A percentile compares a stretch with the other conserved stretches of the same genome.
Conservation (phyloP, 2,113 vertebrate species). For the Atherinomorus stipes region DNA sequence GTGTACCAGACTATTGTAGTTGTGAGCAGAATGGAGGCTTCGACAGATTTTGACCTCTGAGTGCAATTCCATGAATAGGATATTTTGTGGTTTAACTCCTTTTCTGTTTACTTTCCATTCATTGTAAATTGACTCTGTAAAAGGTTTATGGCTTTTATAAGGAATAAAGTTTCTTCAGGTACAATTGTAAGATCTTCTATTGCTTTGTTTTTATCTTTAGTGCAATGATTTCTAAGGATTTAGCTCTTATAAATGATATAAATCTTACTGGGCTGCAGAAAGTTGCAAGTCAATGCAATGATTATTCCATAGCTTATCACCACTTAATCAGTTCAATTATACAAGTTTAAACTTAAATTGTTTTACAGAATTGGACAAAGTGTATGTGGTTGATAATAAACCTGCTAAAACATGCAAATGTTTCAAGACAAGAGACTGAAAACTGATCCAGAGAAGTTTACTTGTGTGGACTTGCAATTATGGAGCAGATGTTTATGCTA, state of each 20-base stretch:
- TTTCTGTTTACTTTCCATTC: slow-evolving; percentile 42
- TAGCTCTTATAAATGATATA: not conserved
- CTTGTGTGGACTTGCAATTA: not conserved
- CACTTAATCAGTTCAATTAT: too few species aligned
- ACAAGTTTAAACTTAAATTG: too few species aligned
- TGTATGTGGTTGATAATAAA: not conserved
- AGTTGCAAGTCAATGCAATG: not conserved
- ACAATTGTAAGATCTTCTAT: not conserved
- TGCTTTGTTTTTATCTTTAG: not conserved
- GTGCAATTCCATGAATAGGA: slow-evolving; percentile 36
- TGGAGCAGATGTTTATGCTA: not conserved
- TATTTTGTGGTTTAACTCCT: slow-evolving; percentile 41
- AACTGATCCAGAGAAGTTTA: not conserved
- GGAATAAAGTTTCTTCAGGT: slow-evolving; percentile 81
- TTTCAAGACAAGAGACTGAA: not conserved
- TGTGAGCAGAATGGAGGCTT: slow-evolving; percentile 29
- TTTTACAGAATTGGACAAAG: too few species aligned
- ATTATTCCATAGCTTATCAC: too few species aligned
- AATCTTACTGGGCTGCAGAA: not conserved
- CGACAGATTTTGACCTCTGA: slow-evolving; percentile 30
- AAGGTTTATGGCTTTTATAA: slow-evolving; percentile 78
- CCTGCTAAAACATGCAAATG: not conserved
- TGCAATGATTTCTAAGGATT: not conserved
- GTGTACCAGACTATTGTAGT: slow-evolving; percentile 8
- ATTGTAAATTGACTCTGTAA: slow-evolving; percentile 71